Evolutionary conservation across 2,797 vertebrate genomes (phyloP), one percentile per base, ranked within the genome.

Genomic region (Molothrus aeneus): DNA sequence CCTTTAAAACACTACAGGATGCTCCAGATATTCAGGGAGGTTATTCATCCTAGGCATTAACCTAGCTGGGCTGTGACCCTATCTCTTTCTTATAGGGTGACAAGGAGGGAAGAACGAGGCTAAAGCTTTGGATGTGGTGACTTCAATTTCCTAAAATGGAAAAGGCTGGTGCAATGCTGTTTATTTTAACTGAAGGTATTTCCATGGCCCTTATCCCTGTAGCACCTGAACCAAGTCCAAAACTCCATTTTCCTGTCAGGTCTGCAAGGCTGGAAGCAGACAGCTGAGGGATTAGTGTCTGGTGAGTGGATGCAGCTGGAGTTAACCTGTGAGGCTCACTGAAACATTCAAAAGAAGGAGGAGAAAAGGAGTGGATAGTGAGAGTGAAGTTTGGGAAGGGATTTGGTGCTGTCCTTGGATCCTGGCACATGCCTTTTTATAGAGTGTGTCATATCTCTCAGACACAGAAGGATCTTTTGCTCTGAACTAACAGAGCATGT

Each of bases 131-230:
- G 6, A 47, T 48, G 11, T 72, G 40, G 13, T 80, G n/a, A 82
- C 18, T 74, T 72, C 40, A 51, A 6, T 61, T 42, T n/a, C 85
- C 69, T 80, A 80, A 88, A 92, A 90, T 71, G 77, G 74, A 88
- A 90, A 80, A 94, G 51, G 17, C 32, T 74, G 57, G 34, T 90
- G 48, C 45, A 74, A n/a, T 43, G 17, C 28, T 89, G 72, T 93
- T 92, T 95, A 80, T 90, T 93, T 95, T 94, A 85, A 90, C 68
- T 69, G 29, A 78, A 92, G 82, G 51, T 88, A 90, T 94, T 95
- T 96, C 77, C 36, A 83, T 19, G 54, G 69, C 54, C 75, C 48
- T 90, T 94, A 96, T 92, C 93, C 50, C 53, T 61, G 47, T 45
- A 88, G 50, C 59, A 95, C 93, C 87, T 78, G 63, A 93, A 71